Base-by-base conservation (phyloP, 2,888 invertebrate species). In the Cepaea hortensis region DNA sequence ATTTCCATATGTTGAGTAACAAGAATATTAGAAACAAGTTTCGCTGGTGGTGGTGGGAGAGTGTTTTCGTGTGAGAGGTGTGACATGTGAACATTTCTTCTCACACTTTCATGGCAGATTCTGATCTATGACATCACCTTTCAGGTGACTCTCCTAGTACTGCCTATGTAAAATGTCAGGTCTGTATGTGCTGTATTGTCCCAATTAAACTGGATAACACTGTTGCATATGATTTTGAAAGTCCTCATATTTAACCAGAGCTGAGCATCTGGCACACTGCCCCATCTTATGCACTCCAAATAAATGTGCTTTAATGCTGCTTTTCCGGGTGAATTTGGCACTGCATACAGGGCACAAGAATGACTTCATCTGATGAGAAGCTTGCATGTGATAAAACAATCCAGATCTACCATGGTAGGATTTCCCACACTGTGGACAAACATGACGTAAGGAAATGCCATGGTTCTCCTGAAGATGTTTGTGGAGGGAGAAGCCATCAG, bases 301-400 rank as follows among this genome's bases (percentile, higher is more conserved):
- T 79, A 85, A 77, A 85, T 85, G 85, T 55, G 50, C 23, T 79
- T 79, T 85, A 55, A 85, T 79, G n/a, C 65, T 77, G 85, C 85
- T 68, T 61, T 85, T 85, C 23, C 85, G 46, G 18, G 77, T 85
- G 76, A 85, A 79, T 70, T 79, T 62, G 23, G 85, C 68, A 79
- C 50, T 77, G 77, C 85, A 85, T 68, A 85, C 75, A 9, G 85
- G 85, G 50, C 85, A 85, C 2, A 68, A 50, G 55, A 85, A 85
- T 55, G 85, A 77, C 70, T 79, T 77, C 50, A 65, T 77, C 68
- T 79, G 62, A 85, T 85, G 85, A 35, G 79, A 85, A 13, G 85
- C 85, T 55, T 85, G 85, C 79, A 79, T 85, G 68, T 85, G 85
- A 23, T 85, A 85, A 55, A 77, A 85, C 65, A 85, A 62, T 7